Conservation (phyloP, 2,113 vertebrate species). For the Brienomyrus brachyistius region DNA sequence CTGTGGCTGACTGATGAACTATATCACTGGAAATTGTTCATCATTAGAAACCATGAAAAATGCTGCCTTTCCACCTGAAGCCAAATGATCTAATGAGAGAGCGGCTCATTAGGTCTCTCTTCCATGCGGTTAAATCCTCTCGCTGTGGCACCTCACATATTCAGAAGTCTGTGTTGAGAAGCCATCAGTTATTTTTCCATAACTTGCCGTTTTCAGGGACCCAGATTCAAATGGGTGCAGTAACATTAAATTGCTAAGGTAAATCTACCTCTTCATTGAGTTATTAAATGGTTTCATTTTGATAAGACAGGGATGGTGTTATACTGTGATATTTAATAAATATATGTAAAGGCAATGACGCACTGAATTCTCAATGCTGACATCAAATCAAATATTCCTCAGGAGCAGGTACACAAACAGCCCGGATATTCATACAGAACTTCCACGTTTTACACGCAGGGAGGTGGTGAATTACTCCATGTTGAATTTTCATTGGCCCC, state of each 20-base stretch:
- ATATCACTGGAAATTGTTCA: not conserved
- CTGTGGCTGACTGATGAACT: not conserved
- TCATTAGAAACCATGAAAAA: not conserved
- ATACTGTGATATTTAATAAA: not conserved
- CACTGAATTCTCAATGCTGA: constrained; percentile 21
- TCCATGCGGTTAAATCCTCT: not conserved
- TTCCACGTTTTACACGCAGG: not conserved
- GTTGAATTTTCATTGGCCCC: constrained; percentile 19
- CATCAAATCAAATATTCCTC: not conserved
- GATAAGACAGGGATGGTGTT: not conserved
- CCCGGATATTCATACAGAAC: not conserved
- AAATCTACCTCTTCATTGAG: not conserved
- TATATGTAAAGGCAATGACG: not conserved
- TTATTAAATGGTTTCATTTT: not conserved
- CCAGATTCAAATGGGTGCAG: not conserved
- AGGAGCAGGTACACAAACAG: not conserved
- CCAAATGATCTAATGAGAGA: not conserved
- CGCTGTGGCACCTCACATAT: not conserved
- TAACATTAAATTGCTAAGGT: not conserved
- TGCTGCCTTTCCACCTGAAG: not conserved
- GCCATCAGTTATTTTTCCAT: not conserved
- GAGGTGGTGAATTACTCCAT: constrained; percentile 11
- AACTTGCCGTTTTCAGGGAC: not conserved
- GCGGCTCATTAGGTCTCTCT: not conserved
- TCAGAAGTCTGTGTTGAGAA: not conserved